Evolutionary conservation across 2,113 vertebrate genomes (phyloP), one percentile per base, ranked within the genome.

Genomic region (Machaerirhynchus nigripectus): DNA sequence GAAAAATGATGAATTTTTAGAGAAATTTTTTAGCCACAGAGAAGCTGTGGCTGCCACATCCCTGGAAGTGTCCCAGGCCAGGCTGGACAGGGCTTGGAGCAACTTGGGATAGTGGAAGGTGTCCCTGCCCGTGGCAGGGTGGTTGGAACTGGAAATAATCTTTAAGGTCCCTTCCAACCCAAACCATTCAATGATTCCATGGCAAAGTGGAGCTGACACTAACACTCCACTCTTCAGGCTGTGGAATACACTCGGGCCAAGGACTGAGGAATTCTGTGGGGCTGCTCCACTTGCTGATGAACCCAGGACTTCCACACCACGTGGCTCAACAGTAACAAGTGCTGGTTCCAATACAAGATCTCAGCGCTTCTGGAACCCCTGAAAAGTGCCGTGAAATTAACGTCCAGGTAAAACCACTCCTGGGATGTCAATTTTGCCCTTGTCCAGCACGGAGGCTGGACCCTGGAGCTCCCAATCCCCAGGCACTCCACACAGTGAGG

Each of bases 1-100:
- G 17, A 46, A 31, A 74, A 74, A 24, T 33, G 2, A 19, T 44
- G 8, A 44, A 44, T 44, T 44, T 44, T 44, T 44, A 5, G 42
- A 44, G 42, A 44, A 42, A 8, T 44, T 44, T 44, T 44, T 44
- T 44, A 44, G 42, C 42, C 42, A 44, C 42, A 44, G 44, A 11
- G 40, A 9, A 55, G 19, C 59, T 81, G 60, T 21, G 60, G 15
- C 33, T 89, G 42, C 8, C 8, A 26, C 50, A 37, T 35, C 50
- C 3, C 33, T 74, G 52, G 18, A 2, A 78, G 18, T 46, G 12
- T 11, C 2, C 73, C 6, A 46, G 23, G 23, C 10, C 46, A 69
- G n/a, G 28, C 0, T 69, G 46, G 55, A 16, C 0, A 0, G 15
- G 10, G 18, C 19, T 69, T n/a, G 23, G 74, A 55, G 12, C 2